These are phyloP conservation scores for Sitophilus oryzae DNA, from an alignment of 1,140 invertebrate species.

Conservation along the genomic window DNA sequence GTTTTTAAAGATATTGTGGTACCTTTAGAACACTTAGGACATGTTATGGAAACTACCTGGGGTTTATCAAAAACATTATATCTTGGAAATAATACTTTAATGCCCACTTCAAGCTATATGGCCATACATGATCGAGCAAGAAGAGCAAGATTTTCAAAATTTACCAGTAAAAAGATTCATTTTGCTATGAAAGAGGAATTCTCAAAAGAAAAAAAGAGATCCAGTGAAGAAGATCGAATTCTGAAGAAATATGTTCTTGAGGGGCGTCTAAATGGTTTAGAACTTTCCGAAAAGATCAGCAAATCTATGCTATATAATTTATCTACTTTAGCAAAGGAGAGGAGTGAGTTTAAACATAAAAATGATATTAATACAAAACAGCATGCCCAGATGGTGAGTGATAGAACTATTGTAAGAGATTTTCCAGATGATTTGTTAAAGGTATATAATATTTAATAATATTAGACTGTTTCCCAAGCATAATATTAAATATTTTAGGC, in stretches of 20 bases:
- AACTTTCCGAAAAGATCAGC: constrained; percentile 44
- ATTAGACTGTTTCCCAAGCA: too few relatives aligned
- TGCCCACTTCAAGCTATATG: constrained; percentile 69
- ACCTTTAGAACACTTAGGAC: constrained; percentile 66
- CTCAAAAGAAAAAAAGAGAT: constrained; percentile 41
- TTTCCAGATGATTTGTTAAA: constrained; percentile 69
- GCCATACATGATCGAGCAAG: constrained; percentile 67
- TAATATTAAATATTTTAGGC: constrained; percentile 27
- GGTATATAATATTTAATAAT: constrained; percentile 23
- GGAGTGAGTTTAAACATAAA: constrained; percentile 57
- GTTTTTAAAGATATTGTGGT: constrained; percentile 69
- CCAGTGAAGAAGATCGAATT: constrained; percentile 64
- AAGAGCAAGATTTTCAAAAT: constrained; percentile 60
- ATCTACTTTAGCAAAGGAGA: constrained; percentile 49
- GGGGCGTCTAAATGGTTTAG: constrained; percentile 72
- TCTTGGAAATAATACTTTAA: constrained; percentile 70
- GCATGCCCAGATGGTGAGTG: constrained; percentile 62
- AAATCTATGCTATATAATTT: constrained; percentile 48
- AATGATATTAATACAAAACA: constrained; percentile 53
- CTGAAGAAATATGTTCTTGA: constrained; percentile 75
- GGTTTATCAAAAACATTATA: constrained; percentile 77
- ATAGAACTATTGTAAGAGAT: constrained; percentile 60
- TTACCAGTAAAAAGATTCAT: constrained; percentile 60
- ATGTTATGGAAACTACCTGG: constrained; percentile 77
- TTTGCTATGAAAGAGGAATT: constrained; percentile 58